Evolutionary conservation across 1,140 invertebrate species (phyloP).

Genomic region (Heliconius congener): DNA sequence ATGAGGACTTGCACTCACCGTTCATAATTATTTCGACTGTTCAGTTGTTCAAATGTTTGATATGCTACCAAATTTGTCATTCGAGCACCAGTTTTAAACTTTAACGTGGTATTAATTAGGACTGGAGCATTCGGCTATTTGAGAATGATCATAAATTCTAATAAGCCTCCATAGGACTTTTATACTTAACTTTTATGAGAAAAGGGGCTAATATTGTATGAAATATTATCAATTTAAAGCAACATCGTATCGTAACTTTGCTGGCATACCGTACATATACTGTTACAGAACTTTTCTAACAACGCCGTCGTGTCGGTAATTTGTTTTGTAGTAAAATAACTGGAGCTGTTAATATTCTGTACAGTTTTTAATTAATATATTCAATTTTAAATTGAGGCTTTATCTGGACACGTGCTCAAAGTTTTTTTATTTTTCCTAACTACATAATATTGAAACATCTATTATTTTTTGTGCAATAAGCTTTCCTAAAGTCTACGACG

Average conservation of each 20-base stretch:
- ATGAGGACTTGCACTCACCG: neutral
- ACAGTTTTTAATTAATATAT: neutral
- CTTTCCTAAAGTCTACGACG: too few species aligned
- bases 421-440: too few species aligned
- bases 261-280: neutral
- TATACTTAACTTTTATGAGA: neutral
- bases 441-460: too few species aligned
- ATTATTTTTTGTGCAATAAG: too few species aligned
- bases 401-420: neutral
- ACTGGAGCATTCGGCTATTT: neutral
- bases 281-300: neutral
- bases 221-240: neutral
- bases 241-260: neutral
- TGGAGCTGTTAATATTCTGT: neutral
- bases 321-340: conserved; percentile 4
- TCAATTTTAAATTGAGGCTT: neutral
- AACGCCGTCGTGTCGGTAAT: neutral
- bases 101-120: conserved; percentile 9
- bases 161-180: neutral
- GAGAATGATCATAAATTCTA: neutral
- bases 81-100: conserved; percentile 1
- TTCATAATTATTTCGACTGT: neutral
- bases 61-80: neutral
- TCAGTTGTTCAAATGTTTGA: conserved; percentile 4
- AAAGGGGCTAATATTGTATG: neutral